Conservation (phyloP, 2,113 vertebrate genomes). For the Dipodomys stephensi region DNA sequence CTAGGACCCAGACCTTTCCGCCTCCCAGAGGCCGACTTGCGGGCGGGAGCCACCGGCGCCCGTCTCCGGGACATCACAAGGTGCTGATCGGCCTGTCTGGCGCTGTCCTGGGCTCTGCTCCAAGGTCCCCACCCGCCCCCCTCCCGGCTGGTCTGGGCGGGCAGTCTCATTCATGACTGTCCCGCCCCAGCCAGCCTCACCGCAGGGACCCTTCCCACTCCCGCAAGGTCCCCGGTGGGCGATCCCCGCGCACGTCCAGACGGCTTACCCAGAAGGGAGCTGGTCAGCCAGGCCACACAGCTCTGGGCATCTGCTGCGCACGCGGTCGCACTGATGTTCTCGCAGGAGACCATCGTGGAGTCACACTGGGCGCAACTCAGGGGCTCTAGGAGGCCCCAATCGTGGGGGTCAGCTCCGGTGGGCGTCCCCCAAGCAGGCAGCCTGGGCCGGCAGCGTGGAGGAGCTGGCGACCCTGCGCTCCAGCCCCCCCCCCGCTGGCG, state of each 20-base stretch:
- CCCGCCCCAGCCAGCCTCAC: too few relatives aligned
- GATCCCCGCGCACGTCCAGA: rapidly evolving
- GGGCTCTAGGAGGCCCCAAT: conserved; percentile 31
- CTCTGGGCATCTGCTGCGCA: rapidly evolving
- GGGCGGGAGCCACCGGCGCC: too few relatives aligned
- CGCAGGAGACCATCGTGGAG: rapidly evolving
- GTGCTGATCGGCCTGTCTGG: neutral
- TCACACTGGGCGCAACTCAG: neutral
- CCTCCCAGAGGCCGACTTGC: too few relatives aligned
- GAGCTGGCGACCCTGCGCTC: too few relatives aligned
- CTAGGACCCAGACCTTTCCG: too few relatives aligned
- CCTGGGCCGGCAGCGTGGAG: too few relatives aligned
- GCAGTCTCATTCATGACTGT: too few relatives aligned
- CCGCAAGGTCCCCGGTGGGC: too few relatives aligned
- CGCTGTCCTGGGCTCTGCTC: neutral
- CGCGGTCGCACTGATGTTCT: rapidly evolving
- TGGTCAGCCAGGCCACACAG: neutral
- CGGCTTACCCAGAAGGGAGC: conserved; percentile 36
- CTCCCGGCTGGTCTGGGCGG: too few relatives aligned
- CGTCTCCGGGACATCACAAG: neutral
- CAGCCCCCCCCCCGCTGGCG: too few relatives aligned
- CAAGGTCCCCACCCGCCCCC: neutral
- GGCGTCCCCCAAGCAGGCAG: neutral
- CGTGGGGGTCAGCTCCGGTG: neutral
- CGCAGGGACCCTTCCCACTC: too few relatives aligned